Base-by-base conservation (phyloP, 2,888 invertebrate genomes). In the Orchesellides sinensis region DNA sequence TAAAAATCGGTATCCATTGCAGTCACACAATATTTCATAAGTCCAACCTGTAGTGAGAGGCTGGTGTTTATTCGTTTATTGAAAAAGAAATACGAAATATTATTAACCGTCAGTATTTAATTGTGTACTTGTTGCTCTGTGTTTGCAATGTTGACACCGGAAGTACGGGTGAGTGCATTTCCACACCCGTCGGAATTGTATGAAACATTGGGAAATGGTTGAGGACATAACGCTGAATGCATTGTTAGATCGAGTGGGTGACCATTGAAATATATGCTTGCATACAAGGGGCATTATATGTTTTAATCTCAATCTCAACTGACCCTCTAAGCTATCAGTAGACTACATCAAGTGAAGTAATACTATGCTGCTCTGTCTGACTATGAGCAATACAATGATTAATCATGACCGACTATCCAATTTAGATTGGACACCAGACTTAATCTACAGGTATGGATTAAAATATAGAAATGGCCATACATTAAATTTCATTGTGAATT, bases 201-300 rank as follows among this genome's bases (percentile, higher is more conserved):
- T 72, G 56, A 61, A 80, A 49, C 65, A 61, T 63, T 66, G 61
- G 63, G 45, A 32, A 79, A 72, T 59, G 49, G 29, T 63, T 72
- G 17, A 21, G 10, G 29, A 59, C 27, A 23, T 56, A 52, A 52
- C 19, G 17, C 2, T 2, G 19, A 52, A 52, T 61, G 47, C 25
- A 25, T 35, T 54, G 52, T 65, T n/a, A n/a, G n/a, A n/a, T n/a
- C 8, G 47, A 70, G 40, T 40, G 65, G 56, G 68, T 61, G 56
- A 25, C 72, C 80, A 80, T 47, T 80, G 68, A 80, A 80, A 80
- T n/a, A n/a, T n/a, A n/a, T n/a, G n/a, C n/a, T n/a, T n/a, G n/a
- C n/a, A n/a, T n/a, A n/a, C n/a, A n/a, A n/a, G n/a, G n/a, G n/a
- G n/a, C n/a, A n/a, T 12, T 29, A 45, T 45, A n/a, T 17, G 4